phyloP scores from a whole-genome alignment of 2,888 invertebrate genomes.

The Campoletis raptor region DNA sequence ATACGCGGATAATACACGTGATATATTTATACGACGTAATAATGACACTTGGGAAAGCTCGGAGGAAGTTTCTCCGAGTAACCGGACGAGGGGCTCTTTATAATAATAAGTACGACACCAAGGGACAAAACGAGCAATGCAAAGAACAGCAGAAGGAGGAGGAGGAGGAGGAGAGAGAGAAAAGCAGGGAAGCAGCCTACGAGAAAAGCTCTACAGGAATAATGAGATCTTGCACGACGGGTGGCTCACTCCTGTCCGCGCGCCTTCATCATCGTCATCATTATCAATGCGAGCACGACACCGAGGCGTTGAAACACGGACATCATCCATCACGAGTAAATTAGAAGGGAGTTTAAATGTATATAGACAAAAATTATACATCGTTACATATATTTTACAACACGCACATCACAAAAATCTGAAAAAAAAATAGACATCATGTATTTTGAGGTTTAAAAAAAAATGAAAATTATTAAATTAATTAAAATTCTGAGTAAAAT shows the following conservation, averaged over 20 bases:
- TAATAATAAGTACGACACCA: slow-evolving; percentile 38
- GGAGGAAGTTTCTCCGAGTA: slow-evolving; percentile 35
- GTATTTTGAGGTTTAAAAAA: too few relatives aligned
- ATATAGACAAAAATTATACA: background rate
- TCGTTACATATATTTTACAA: background rate
- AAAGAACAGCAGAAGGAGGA: background rate
- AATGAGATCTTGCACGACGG: slow-evolving; percentile 61
- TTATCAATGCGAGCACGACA: slow-evolving; percentile 61
- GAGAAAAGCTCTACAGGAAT: slow-evolving; percentile 38
- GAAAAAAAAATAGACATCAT: too few relatives aligned
- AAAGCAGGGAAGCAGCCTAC: background rate
- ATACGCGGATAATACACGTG: background rate
- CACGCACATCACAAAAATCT: too few relatives aligned
- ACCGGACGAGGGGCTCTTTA: slow-evolving; percentile 43
- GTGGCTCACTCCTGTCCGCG: slow-evolving; percentile 50
- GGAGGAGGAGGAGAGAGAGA: background rate
- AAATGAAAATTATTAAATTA: too few relatives aligned
- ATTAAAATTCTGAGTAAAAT: too few relatives aligned
- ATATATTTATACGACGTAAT: slow-evolving; percentile 5
- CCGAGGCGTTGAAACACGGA: slow-evolving; percentile 46
- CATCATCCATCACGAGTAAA: slow-evolving; percentile 64
- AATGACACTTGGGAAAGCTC: slow-evolving; percentile 11
- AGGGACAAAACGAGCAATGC: slow-evolving; percentile 14
- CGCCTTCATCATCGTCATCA: slow-evolving; percentile 65
- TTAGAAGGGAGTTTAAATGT: slow-evolving; percentile 54